These are phyloP conservation scores for Mobula birostris DNA, from an alignment of 2,113 vertebrate species.

Conservation along the genomic window DNA sequence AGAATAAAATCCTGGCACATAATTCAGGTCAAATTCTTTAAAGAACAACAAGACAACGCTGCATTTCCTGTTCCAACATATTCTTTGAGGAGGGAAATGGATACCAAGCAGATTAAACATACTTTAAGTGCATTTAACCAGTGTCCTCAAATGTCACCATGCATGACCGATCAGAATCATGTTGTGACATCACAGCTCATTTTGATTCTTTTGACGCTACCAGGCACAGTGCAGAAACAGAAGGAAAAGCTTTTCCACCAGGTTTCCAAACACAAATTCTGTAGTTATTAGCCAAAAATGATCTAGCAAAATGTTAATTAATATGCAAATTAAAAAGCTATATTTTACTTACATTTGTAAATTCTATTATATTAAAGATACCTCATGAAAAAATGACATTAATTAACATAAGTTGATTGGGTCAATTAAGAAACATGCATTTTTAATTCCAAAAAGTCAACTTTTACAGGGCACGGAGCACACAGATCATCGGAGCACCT, in stretches of 20 bases:
- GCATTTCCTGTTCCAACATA: neutral
- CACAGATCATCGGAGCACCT: neutral
- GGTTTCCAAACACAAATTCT: neutral
- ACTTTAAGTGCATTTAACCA: neutral
- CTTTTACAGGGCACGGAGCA: conserved; percentile 8
- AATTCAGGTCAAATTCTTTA: neutral
- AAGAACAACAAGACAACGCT: neutral
- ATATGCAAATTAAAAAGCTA: conserved; percentile 22
- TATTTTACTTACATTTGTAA: conserved; percentile 35
- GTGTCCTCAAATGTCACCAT: neutral
- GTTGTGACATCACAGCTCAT: neutral
- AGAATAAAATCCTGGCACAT: neutral
- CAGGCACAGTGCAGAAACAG: neutral
- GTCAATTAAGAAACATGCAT: conserved; percentile 21
- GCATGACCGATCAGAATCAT: neutral
- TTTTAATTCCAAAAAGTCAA: conserved; percentile 12
- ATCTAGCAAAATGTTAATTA: neutral
- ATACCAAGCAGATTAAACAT: neutral
- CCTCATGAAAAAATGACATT: conserved; percentile 5
- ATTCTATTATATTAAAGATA: conserved; percentile 26
- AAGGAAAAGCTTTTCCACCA: neutral
- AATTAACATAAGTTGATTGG: conserved; percentile 33
- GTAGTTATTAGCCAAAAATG: neutral
- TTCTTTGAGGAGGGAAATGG: neutral
- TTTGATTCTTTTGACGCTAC: neutral